Base-by-base conservation (phyloP, 23 tunicate species). In the Ciona savignyi region DNA sequence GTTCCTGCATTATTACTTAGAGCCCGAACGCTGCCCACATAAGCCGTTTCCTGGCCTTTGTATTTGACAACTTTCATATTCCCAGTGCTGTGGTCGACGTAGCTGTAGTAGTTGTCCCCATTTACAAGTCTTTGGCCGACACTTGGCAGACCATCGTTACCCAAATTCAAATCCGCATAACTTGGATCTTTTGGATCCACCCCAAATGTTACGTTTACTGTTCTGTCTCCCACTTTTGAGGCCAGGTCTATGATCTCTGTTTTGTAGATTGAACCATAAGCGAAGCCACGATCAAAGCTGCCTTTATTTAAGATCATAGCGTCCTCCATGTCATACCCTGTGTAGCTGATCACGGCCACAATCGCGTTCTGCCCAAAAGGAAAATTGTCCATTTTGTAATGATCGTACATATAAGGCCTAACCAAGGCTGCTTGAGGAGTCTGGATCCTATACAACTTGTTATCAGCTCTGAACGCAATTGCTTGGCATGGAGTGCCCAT, bases 241-340 rank as follows among this genome's bases (percentile, higher is more conserved):
- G 28, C 29, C 20, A 94, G 33, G 42, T 94, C 99, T 49, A 94
- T 82, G 22, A 94, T 51, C 67, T 89, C 83, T 1, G 92, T 77
- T 66, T 95, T 84, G 69, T 95, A 95, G 27, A 95, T 84, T 19
- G 78, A 72, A 32, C 99, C 87, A 30, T 80, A 67, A 15, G 81
- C 81, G 67, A 95, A 83, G 24, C 99, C 99, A 34, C 92, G 64
- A 51, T 95, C 99, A 62, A 85, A 67, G 35, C 92, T 79, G 19
- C 77, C 89, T 70, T 95, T 95, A 83, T 89, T 95, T 21, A 95
- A 63, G 32, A 85, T 89, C 86, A 88, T 89, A 2, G 99, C 93
- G 80, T 95, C 99, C 80, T 95, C 99, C 99, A 95, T 83, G 69
- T 88, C 96, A 72, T 91, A 95, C 2, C 98, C 99, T 30, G 99